A percentile compares a stretch with the other conserved stretches of the same genome.
Conservation (phyloP, 2,888 invertebrate genomes). For the Chrysopilus asiliformis region DNA sequence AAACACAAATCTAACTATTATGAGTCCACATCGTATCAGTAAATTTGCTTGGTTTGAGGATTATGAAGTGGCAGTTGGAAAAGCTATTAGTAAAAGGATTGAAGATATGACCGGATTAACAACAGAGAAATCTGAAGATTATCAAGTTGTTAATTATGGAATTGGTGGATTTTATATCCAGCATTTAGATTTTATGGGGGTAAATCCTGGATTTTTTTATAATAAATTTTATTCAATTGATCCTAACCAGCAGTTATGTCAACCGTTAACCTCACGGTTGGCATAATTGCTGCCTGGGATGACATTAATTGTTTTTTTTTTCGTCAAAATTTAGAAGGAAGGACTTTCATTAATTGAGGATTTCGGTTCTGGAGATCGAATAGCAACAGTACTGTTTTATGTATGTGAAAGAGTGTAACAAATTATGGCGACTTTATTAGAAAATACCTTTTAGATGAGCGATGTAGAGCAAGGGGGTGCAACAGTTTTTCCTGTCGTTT, state of each 20-base stretch:
- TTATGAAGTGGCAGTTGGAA: constrained; percentile 62
- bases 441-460: constrained; percentile 53
- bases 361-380: constrained; percentile 31
- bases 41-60: constrained; percentile 94
- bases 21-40: constrained; percentile 74
- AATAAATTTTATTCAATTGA: too few species aligned
- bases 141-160: constrained; percentile 97
- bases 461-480: constrained; percentile 89
- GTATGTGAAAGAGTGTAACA: constrained; percentile 19
- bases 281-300: too few species aligned
- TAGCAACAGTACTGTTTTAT: constrained; percentile 33
- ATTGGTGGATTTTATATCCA: constrained; percentile 98
- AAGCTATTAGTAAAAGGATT: constrained; percentile 61
- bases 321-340: too few species aligned
- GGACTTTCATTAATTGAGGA: too few species aligned
- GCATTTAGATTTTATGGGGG: constrained; percentile 92
- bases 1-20: not conserved
- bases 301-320: too few species aligned
- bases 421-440: not conserved
- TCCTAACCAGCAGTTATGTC: too few species aligned
- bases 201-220: too few species aligned
- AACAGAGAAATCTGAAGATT: constrained; percentile 81
- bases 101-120: constrained; percentile 76
- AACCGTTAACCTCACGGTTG: too few species aligned
- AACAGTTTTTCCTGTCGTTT: constrained; percentile 80